Evolutionary conservation across 2,888 invertebrate species (phyloP).

Genomic region (Epirrhoe alternata): DNA sequence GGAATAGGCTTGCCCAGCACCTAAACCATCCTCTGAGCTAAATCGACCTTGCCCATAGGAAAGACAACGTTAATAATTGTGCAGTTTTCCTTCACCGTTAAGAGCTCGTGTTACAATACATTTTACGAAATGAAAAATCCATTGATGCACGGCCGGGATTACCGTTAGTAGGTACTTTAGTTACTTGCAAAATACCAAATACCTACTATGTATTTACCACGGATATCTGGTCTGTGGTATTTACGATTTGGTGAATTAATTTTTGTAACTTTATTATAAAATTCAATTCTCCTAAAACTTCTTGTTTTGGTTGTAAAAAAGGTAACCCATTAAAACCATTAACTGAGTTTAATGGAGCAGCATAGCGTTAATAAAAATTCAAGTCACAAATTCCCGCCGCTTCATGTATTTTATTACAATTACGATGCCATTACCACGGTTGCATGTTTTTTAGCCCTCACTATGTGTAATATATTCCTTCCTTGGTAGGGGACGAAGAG

Average conservation of each 20-base stretch:
- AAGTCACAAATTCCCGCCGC: conserved; percentile 37
- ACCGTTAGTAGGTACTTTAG: too few species aligned
- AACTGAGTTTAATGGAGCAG: conserved; percentile 35
- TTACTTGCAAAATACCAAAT: too few species aligned
- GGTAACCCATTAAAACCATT: conserved; percentile 29
- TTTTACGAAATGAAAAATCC: too few species aligned
- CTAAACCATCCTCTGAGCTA: too few species aligned
- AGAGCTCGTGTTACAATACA: too few species aligned
- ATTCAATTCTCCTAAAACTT: conserved; percentile 10
- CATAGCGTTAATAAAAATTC: conserved; percentile 36
- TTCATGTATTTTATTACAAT: conserved; percentile 68
- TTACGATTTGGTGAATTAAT: not conserved
- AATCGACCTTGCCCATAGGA: too few species aligned
- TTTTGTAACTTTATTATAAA: not conserved
- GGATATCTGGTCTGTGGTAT: too few species aligned
- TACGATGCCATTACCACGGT: conserved; percentile 69
- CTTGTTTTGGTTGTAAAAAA: conserved; percentile 12
- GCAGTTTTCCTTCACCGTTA: too few species aligned
- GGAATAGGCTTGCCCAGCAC: too few species aligned
- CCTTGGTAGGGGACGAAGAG: conserved; percentile 59
- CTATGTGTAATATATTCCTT: conserved; percentile 60
- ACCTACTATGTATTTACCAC: too few species aligned
- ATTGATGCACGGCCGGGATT: too few species aligned
- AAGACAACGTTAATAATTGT: too few species aligned
- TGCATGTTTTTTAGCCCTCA: conserved; percentile 69